Conservation (phyloP, 2,797 vertebrate genomes). For the Leptatherina wallacei region DNA sequence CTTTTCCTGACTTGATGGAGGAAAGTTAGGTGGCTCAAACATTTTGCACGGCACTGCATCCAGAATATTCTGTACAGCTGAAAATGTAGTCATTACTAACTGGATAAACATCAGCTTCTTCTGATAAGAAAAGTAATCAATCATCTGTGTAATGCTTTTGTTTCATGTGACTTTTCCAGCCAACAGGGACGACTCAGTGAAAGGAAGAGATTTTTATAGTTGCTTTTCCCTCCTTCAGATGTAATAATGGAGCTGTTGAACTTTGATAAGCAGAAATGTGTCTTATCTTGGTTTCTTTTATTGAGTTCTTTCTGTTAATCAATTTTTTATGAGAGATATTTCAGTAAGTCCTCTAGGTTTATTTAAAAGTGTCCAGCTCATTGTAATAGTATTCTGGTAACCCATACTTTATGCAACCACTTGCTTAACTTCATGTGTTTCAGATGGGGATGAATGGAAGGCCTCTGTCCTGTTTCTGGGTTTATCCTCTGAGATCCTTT, state of each 20-base stretch:
- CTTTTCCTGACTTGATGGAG: background rate
- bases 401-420: slow-evolving; percentile 36
- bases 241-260: slow-evolving; percentile 39
- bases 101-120: background rate
- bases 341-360: slow-evolving; percentile 14
- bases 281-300: slow-evolving; percentile 41
- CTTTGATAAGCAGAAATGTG: background rate
- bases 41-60: background rate
- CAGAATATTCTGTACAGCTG: background rate
- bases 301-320: slow-evolving; percentile 41
- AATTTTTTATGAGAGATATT: slow-evolving; percentile 32
- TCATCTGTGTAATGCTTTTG: slow-evolving; percentile 4
- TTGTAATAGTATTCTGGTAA: slow-evolving; percentile 34
- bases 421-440: slow-evolving; percentile 22
- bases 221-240: slow-evolving; percentile 10
- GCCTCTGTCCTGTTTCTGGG: slow-evolving; percentile 4
- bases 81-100: background rate
- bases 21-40: too few relatives aligned
- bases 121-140: background rate
- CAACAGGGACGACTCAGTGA: slow-evolving; percentile 28
- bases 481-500: slow-evolving; percentile 22
- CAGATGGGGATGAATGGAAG: slow-evolving; percentile 12
- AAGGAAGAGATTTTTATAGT: slow-evolving; percentile 45
- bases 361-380: slow-evolving; percentile 43
- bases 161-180: background rate